Base-by-base conservation (phyloP, 1,140 invertebrate genomes). In the Drosophila kanapiae region DNA sequence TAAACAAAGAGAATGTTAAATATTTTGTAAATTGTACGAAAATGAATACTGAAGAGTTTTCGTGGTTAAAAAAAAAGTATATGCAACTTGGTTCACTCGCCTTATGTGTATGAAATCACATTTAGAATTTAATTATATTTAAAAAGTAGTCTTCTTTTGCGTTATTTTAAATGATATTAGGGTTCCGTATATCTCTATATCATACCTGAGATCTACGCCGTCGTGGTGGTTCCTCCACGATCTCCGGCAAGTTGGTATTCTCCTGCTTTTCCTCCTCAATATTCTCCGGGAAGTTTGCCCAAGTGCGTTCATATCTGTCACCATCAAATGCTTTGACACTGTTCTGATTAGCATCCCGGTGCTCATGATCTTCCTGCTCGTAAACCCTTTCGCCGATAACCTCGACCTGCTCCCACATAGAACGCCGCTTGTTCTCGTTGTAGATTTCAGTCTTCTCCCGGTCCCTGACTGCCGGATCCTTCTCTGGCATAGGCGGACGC, bases 341-440 rank as follows among this genome's bases (percentile, higher is more conserved):
- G 7, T 87, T 84, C 53, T 75, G 54, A 0, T 45, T 38, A 3
- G 58, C 37, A 40, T 87, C 83, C 13, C 80, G 14, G 4, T 74
- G 85, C 1, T 2, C 27, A 3, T 53, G 35, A 6, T 57, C 6
- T 0, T 18, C 11, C 0, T 23, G 6, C 6, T 10, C 35, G 0
- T n/a, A 0, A 8, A 9, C 1, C 6, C 29, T 27, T 18, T 27
- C 27, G 13, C 11, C 18, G 3, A 45, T 16, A 6, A 35, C n/a
- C 0, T 48, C 61, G 2, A 61, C 47, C 51, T 75, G 78, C 35
- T 88, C 65, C 84, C 84, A 88, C 80, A 85, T 85, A 9, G 84
- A 90, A 1, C 72, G 74, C 16, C 27, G 45, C 14, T 88, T 88
- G 49, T 59, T 78, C 6, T 43, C 58, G 8, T 78, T 14, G 38